A percentile compares a stretch with the other conserved stretches of the same genome.
Evolutionary conservation across 2,113 vertebrate species (phyloP).

Genomic region (Seriola rivoliana): DNA sequence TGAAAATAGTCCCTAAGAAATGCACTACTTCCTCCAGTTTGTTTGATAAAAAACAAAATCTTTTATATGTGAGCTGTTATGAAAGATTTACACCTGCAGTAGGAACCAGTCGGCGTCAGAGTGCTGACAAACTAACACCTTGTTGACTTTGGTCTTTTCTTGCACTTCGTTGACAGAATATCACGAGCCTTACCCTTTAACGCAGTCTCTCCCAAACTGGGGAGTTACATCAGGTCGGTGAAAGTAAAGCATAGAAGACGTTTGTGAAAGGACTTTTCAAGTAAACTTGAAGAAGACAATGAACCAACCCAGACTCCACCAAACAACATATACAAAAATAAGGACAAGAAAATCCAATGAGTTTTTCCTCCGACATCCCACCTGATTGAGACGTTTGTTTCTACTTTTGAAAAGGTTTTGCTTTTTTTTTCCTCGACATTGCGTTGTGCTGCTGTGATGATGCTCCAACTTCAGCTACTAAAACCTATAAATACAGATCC

Average conservation of each 20-base stretch:
- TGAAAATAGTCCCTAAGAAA: not conserved
- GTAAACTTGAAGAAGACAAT: no score
- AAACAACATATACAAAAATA: no score
- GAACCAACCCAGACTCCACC: no score
- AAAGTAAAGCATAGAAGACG: not conserved
- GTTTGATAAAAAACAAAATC: not conserved
- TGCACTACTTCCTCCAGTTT: not conserved
- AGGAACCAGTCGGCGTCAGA: not conserved
- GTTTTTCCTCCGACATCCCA: no score
- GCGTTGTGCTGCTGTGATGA: no score
- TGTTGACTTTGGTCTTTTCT: not conserved
- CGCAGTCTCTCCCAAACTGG: constrained; percentile 1
- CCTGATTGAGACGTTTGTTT: no score
- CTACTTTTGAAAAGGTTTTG: no score
- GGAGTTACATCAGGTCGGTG: not conserved
- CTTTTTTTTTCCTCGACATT: no score
- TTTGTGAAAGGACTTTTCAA: no score
- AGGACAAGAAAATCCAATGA: no score
- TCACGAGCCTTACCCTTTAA: not conserved
- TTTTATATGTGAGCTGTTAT: not conserved
- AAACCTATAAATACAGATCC: constrained; percentile 39
- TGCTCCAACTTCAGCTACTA: not conserved
- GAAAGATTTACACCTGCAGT: not conserved
- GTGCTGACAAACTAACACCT: not conserved
- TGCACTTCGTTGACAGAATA: not conserved